These are phyloP conservation scores for Rhipidura dahli DNA, from an alignment of 2,113 vertebrate genomes.

Conservation along the genomic window DNA sequence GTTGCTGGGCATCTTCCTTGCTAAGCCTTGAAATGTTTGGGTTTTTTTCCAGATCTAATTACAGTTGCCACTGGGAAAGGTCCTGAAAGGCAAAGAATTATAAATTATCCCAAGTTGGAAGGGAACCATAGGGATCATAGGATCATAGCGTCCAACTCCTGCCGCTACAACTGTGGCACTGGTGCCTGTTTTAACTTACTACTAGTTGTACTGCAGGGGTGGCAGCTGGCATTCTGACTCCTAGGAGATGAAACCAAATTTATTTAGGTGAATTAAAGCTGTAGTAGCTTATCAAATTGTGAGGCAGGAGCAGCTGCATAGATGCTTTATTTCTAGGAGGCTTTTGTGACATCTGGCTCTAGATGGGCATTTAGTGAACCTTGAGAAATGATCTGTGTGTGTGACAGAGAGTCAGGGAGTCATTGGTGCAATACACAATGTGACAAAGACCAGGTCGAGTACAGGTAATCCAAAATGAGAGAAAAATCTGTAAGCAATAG, in stretches of 20 bases:
- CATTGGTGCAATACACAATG: accelerated
- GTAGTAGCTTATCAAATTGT: background rate
- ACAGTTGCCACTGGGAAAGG: background rate
- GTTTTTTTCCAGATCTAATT: background rate
- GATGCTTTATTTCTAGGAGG: background rate
- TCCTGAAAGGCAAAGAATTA: background rate
- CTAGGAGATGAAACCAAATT: background rate
- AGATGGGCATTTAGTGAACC: background rate
- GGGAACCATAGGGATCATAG: background rate
- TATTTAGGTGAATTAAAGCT: background rate
- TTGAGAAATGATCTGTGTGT: background rate
- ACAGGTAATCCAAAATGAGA: background rate
- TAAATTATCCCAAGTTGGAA: background rate
- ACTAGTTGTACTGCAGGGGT: background rate
- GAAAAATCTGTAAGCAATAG: background rate
- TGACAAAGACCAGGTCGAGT: background rate
- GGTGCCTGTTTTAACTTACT: background rate
- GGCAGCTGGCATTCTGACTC: background rate
- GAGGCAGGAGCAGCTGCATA: background rate
- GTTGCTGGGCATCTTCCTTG: background rate
- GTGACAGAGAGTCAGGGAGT: background rate
- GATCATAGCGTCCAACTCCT: accelerated
- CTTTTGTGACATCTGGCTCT: background rate
- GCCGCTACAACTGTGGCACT: background rate
- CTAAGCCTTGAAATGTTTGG: background rate